Evolutionary conservation across 1,140 invertebrate species (phyloP), one percentile per base, ranked within the genome.

Genomic region (Neodiprion lecontei): DNA sequence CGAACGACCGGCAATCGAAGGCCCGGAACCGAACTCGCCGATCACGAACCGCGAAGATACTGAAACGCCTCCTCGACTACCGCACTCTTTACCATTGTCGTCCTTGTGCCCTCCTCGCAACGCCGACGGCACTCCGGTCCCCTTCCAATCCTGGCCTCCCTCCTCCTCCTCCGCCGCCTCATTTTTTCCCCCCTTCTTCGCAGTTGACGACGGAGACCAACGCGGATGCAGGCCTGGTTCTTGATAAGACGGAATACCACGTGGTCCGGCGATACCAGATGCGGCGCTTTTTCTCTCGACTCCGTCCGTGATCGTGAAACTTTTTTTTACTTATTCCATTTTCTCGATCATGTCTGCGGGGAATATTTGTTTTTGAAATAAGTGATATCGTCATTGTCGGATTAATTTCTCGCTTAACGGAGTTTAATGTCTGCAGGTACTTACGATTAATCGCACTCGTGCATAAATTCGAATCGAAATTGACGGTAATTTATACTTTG

Each of bases 71-170:
- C 53, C n/a, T 61, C 53, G 53, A 61, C 53, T 14, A 61, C 53
- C n/a, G 53, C 53, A 40, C 28, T 40, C 53, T 61, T 61, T 61
- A 61, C 53, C 53, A 61, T 61, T 61, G n/a, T 61, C 53, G 53
- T 61, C 53, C 53, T 61, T 61, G 28, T 40, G 53, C 53, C 53
- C n/a, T 61, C 11, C 53, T 61, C 53, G 53, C 53, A 3, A 40
- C 28, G 53, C 11, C 9, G 9, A 61, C 53, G 5, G 53, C 53
- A 17, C n/a, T 61, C 53, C 5, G 11, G 11, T 9, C 53, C 53
- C 53, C 53, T 61, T 61, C 53, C 53, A 61, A 61, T 61, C 53
- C 53, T 61, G 11, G 53, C 11, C 53, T 61, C 53, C 53, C 53
- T 61, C 8, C 53, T 61, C 53, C 28, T 40, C 28, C 28, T 40